Percentiles rank a stretch among this genome's conserved stretches.
Conservation (phyloP, 2,797 vertebrate species). For the Buphagus erythrorhynchus region DNA sequence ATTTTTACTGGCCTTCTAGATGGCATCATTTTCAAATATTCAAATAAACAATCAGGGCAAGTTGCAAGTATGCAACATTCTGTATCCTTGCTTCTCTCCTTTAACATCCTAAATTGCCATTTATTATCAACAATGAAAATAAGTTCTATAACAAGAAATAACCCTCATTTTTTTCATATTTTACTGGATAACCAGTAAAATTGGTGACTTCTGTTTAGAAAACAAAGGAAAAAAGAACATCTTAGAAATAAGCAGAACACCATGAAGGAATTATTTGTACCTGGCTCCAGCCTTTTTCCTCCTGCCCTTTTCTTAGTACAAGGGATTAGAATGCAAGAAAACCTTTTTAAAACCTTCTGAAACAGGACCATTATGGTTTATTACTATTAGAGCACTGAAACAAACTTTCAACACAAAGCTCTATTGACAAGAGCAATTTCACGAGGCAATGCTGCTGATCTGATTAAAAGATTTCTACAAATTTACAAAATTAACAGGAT, state of each 20-base stretch:
- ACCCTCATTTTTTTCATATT: neutral
- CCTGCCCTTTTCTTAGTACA: neutral
- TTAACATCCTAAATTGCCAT: neutral
- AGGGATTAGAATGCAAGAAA: neutral
- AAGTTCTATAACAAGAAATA: neutral
- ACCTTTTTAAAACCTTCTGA: neutral
- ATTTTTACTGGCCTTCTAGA: neutral
- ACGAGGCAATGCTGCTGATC: neutral
- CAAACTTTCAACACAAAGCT: neutral
- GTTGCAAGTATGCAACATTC: neutral
- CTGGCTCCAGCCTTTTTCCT: neutral
- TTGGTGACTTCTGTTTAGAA: neutral
- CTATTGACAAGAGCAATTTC: neutral
- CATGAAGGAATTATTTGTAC: neutral
- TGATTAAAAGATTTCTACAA: neutral
- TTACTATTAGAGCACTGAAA: neutral
- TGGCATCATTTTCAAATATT: neutral
- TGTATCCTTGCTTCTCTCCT: neutral
- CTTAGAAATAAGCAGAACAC: neutral
- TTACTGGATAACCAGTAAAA: neutral
- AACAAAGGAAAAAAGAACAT: neutral
- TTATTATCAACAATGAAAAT: neutral
- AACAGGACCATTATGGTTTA: neutral
- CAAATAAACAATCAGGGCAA: neutral
- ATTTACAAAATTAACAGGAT: fast-evolving